phyloP scores from a whole-genome alignment of 2,113 vertebrate species.

The Rattus rattus region DNA sequence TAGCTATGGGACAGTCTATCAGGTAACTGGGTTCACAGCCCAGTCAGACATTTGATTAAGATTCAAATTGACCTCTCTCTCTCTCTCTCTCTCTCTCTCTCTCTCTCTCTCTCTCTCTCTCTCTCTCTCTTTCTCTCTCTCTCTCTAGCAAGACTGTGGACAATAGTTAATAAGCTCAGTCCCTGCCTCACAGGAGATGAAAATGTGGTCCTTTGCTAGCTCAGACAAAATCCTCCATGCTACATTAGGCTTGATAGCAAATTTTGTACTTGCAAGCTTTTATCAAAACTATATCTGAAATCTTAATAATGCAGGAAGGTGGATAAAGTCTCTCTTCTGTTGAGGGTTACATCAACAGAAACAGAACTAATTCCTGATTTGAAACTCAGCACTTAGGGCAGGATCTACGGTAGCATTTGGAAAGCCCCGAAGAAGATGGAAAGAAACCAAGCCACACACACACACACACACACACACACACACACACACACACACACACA shows the following conservation, averaged over 20 bases:
- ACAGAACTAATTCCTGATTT: conserved; percentile 86
- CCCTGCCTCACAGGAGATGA: conserved; percentile 85
- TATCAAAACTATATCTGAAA: conserved; percentile 89
- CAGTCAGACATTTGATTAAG: conserved; percentile 64
- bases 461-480: no score
- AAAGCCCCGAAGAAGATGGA: not conserved
- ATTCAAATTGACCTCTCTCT: conserved; percentile 15
- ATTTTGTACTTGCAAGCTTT: conserved; percentile 89
- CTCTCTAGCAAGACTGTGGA: conserved; percentile 79
- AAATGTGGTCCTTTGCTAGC: conserved; percentile 88
- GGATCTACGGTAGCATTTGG: not conserved
- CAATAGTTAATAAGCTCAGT: conserved; percentile 86
- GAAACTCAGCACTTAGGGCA: conserved; percentile 80
- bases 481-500: not conserved
- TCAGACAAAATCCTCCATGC: conserved; percentile 89
- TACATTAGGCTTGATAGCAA: conserved; percentile 88
- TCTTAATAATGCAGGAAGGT: conserved; percentile 85
- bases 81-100: not conserved
- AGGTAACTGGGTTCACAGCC: conserved; percentile 53
- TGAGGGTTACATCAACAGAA: conserved; percentile 66
- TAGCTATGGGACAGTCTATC: conserved; percentile 36
- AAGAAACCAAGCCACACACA: not conserved
- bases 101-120: conserved; percentile 1
- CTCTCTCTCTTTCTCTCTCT: no score
- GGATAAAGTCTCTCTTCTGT: conserved; percentile 64